These are phyloP conservation scores for Pollenia griseotomentosa DNA, from an alignment of 2,888 invertebrate species.

Conservation along the genomic window DNA sequence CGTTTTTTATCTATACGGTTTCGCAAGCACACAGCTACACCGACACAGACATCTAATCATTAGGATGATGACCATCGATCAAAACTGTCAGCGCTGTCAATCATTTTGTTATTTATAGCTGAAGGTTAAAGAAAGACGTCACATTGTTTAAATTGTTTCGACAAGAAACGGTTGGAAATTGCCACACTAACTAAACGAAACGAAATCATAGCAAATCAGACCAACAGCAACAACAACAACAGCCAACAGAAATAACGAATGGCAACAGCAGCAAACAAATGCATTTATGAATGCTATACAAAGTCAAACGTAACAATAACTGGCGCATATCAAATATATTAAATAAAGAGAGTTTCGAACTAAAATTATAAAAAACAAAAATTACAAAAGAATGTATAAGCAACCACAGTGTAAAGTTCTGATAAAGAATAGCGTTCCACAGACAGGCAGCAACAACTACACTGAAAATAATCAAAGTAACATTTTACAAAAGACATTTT, in stretches of 20 bases:
- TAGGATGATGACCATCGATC: slow-evolving; percentile 81
- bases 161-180: slow-evolving; percentile 75
- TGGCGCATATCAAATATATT: slow-evolving; percentile 58
- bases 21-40: not conserved
- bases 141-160: slow-evolving; percentile 78
- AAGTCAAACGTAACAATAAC: slow-evolving; percentile 49
- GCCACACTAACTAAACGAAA: slow-evolving; percentile 67
- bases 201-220: slow-evolving; percentile 71
- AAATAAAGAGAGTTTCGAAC: slow-evolving; percentile 23
- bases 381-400: not conserved
- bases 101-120: slow-evolving; percentile 82
- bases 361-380: not conserved
- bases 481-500: too few relatives aligned
- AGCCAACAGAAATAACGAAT: slow-evolving; percentile 38
- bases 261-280: slow-evolving; percentile 20
- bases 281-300: slow-evolving; percentile 4
- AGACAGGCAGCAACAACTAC: slow-evolving; percentile 48
- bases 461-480: too few relatives aligned
- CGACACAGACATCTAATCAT: slow-evolving; percentile 48
- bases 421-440: slow-evolving; percentile 57
- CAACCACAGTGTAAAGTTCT: slow-evolving; percentile 46
- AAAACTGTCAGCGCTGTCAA: slow-evolving; percentile 83
- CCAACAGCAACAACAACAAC: slow-evolving; percentile 54
- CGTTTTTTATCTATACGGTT: not conserved
- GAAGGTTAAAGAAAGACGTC: slow-evolving; percentile 81